phyloP scores from a whole-genome alignment of 2,113 vertebrate genomes.

The Felis chaus region DNA sequence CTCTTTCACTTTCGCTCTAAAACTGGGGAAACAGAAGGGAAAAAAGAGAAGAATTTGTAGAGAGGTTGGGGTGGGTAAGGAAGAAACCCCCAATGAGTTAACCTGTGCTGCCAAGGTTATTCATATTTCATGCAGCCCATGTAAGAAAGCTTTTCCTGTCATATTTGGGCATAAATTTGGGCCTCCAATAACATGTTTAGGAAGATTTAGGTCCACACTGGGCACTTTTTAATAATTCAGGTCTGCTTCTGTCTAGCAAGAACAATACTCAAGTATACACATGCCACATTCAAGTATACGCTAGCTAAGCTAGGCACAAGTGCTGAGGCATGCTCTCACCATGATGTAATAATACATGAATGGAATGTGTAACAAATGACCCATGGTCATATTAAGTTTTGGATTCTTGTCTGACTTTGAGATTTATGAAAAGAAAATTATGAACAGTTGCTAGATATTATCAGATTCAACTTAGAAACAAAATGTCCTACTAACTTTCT shows the following conservation, averaged over 20 bases:
- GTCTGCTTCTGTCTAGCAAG: not conserved
- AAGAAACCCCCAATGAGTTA: not conserved
- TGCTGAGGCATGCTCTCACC: not conserved
- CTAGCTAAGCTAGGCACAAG: not conserved
- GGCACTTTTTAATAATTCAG: not conserved
- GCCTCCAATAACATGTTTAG: not conserved
- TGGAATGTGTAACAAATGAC: not conserved
- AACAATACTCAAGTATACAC: not conserved
- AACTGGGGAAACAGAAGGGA: not conserved
- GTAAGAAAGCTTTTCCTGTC: not conserved
- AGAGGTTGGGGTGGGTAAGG: not conserved
- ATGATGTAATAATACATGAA: not conserved
- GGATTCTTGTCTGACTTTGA: not conserved
- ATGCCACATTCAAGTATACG: not conserved
- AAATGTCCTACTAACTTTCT: not conserved
- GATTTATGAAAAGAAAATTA: conserved; percentile 46
- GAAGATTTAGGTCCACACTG: not conserved
- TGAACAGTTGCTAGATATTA: not conserved
- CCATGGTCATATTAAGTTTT: not conserved
- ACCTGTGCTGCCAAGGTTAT: not conserved
- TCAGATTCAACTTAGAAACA: conserved; percentile 24
- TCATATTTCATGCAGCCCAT: not conserved
- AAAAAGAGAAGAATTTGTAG: not conserved
- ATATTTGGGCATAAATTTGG: not conserved
- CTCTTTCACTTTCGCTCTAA: not conserved